Base-by-base conservation (phyloP, 2,888 invertebrate genomes). In the Patella depressa region DNA sequence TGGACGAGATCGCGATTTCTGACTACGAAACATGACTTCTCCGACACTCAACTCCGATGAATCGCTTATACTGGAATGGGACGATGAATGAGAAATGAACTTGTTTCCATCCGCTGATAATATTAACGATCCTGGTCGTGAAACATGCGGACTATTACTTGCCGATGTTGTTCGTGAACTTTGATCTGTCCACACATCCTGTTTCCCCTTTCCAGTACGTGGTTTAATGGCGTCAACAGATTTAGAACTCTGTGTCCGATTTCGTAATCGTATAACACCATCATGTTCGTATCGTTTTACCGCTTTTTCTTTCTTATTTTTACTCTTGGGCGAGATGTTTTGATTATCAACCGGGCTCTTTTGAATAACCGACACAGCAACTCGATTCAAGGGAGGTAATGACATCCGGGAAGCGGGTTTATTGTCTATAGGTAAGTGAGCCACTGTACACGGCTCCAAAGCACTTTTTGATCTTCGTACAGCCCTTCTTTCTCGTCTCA, bases 381-480 rank as follows among this genome's bases (percentile, higher is more conserved):
- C 73, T 19, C 77, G 17, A 15, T 34, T 17, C 53, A 53, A 45
- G 15, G 77, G 72, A 69, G 77, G 77, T 24, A 77, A 69, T 3
- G 77, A 77, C 77, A 77, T 77, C 14, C 73, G 77, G 3, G 57
- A 55, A 3, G 69, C 72, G 5, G 73, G 12, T 24, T 77, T 72
- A 11, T 15, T 45, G n/a, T 77, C 77, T 45, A 57, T 15, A 12
- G 53, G 73, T 45, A 72, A 71, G 45, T 34, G 71, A 71, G 34
- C 69, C 70, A 72, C 70, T 69, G 57, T 75, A 54, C 73, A 71
- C 75, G 79, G 77, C 77, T 88, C 88, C 73, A 88, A 70, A 59
- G 89, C 86, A 84, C 89, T 90, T 78, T 85, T 85, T 45, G 88
- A 84, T 73, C 90, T 82, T 29, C 89, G 77, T 11, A 88, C 87